Conservation (phyloP, 2,113 vertebrate genomes). For the Delphinus delphis region DNA sequence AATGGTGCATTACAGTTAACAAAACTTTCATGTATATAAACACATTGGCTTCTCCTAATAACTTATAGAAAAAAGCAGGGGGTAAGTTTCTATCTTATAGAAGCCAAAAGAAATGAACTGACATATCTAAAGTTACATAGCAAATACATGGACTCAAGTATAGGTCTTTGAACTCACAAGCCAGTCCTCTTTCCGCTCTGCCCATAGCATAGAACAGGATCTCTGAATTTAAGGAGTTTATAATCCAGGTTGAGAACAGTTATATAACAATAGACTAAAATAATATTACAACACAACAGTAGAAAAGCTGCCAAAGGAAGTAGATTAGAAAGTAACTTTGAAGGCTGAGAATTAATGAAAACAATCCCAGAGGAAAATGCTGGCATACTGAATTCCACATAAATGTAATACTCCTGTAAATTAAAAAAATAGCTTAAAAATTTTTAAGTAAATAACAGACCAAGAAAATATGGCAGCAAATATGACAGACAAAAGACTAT, state of each 20-base stretch:
- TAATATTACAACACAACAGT: background rate
- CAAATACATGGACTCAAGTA: background rate
- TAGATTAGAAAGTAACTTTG: background rate
- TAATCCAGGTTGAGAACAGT: background rate
- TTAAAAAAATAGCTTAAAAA: background rate
- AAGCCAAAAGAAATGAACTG: background rate
- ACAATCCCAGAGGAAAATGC: background rate
- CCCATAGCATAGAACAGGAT: background rate
- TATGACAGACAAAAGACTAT: background rate
- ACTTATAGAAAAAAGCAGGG: background rate
- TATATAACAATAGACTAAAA: background rate
- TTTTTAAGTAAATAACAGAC: background rate
- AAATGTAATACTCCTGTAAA: conserved; percentile 26
- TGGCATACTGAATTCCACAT: background rate
- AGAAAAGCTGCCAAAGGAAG: background rate
- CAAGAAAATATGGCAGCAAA: background rate
- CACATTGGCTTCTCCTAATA: background rate
- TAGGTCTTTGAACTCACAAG: background rate
- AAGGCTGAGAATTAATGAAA: background rate
- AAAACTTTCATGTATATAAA: background rate
- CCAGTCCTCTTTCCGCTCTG: background rate
- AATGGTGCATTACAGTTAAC: background rate
- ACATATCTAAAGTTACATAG: background rate
- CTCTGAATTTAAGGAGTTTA: background rate
- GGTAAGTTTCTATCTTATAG: background rate